Percentiles rank a stretch among this genome's conserved stretches.
Evolutionary conservation across 2,797 vertebrate genomes (phyloP).

Genomic region (Danionella dracula): DNA sequence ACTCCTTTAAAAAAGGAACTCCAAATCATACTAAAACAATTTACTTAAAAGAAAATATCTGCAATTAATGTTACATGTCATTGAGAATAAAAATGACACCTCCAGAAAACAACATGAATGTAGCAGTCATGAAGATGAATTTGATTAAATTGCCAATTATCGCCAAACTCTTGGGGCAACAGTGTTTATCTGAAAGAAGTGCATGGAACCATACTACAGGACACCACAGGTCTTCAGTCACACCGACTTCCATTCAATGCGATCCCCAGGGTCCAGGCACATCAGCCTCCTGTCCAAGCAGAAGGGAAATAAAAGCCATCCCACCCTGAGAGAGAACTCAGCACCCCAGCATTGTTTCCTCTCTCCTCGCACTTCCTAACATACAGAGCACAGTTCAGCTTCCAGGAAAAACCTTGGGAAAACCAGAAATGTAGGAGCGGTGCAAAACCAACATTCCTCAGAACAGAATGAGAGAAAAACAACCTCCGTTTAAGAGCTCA

Average conservation of each 20-base stretch:
- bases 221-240: conserved; percentile 42
- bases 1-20: too few species aligned
- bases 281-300: conserved; percentile 20
- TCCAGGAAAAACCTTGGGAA: conserved; percentile 14
- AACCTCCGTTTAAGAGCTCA: too few species aligned
- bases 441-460: conserved; percentile 24
- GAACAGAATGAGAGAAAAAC: neutral
- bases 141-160: too few species aligned
- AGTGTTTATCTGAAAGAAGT: neutral
- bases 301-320: conserved; percentile 43
- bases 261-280: conserved; percentile 35
- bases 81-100: too few species aligned
- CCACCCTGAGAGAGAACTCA: conserved; percentile 36
- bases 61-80: too few species aligned
- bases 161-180: too few species aligned
- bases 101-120: too few species aligned
- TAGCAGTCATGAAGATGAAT: too few species aligned
- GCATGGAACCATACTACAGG: conserved; percentile 47
- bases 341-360: conserved; percentile 58
- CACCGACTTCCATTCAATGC: too few species aligned
- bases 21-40: too few species aligned
- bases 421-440: neutral
- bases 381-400: conserved; percentile 45
- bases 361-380: conserved; percentile 54
- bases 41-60: too few species aligned